A percentile compares a stretch with the other conserved stretches of the same genome.
Evolutionary conservation across 2,888 invertebrate genomes (phyloP).

Genomic region (Rhingia rostrata): DNA sequence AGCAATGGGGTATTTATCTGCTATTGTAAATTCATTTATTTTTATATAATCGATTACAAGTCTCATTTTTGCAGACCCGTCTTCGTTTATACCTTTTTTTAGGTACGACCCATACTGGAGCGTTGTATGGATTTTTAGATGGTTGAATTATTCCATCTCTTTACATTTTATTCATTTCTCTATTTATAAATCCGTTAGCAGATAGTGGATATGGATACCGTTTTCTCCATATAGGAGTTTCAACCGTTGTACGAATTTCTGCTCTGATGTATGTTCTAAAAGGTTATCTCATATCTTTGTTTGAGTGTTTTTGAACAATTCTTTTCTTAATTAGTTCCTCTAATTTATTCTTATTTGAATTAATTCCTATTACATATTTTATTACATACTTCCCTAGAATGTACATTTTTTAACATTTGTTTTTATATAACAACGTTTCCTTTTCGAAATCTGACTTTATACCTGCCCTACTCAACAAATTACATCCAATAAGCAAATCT

Average conservation of each 20-base stretch:
- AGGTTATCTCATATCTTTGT: not conserved
- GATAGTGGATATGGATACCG: not conserved
- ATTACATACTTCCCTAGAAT: not conserved
- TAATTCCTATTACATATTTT: not conserved
- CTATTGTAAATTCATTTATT: not conserved
- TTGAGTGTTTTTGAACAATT: not conserved
- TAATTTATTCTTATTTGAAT: not conserved
- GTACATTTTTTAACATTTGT: not conserved
- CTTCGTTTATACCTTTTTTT: constrained; percentile 1
- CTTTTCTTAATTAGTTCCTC: not conserved
- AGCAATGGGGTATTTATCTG: constrained; percentile 23
- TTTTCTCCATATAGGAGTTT: constrained; percentile 19
- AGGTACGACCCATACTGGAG: constrained; percentile 3
- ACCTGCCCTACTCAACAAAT: too few relatives aligned
- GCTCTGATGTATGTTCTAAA: constrained; percentile 1
- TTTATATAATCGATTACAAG: constrained; percentile 8
- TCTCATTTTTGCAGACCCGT: constrained; percentile 1
- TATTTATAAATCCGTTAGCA: not conserved
- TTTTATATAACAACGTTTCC: not conserved
- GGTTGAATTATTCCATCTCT: not conserved
- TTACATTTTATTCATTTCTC: not conserved
- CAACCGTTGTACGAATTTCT: not conserved
- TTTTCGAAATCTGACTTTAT: too few relatives aligned
- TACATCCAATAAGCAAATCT: too few relatives aligned
- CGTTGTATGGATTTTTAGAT: constrained; percentile 8